Evolutionary conservation across 2,797 vertebrate species (phyloP), one percentile per base, ranked within the genome.

Genomic region (Epinephelus malabaricus): DNA sequence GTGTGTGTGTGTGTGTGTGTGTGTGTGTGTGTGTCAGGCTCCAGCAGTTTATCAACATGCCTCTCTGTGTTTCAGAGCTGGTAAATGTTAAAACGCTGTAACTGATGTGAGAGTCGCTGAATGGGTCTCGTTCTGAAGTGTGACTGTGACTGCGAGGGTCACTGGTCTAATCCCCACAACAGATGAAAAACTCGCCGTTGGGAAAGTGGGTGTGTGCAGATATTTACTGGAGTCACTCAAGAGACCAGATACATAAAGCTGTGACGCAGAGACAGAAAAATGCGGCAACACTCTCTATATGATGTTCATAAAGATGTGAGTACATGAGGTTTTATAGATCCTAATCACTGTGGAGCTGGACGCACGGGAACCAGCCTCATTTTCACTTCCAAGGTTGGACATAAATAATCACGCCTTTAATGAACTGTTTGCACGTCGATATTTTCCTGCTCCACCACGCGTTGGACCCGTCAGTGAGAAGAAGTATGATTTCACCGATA

Each of bases 21-120:
- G 66, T 21, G 21, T 25, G 21, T 25, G 27, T 18, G 43, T 23
- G 66, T 45, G 51, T 55, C 43, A 4, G 45, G 12, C 56, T 69
- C 59, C 38, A 50, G 58, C 2, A 1, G 4, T 27, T 46, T 40
- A 64, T 83, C 58, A 53, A 54, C 23, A 30, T 34, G 38, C 21
- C 2, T 27, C 69, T 58, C 27, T 4, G 60, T 51, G 45, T 78
- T 46, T 67, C 40, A 15, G 65, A 34, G 46, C 34, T 6, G n/a
- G 34, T 46, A 38, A 30, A 53, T 69, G 55, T 72, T 61, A 45
- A 40, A 65, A 21, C 50, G 19, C 23, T 66, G 50, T 5, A 43
- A 17, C 12, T 38, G 54, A 43, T 67, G 54, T 34, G 54, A 53
- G 21, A 38, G 13, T 14, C 25, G 27, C 8, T 40, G 14, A 19